A percentile compares a stretch with the other conserved stretches of the same genome.
Conservation (phyloP, 2,113 vertebrate genomes). For the Oryzias celebensis region DNA sequence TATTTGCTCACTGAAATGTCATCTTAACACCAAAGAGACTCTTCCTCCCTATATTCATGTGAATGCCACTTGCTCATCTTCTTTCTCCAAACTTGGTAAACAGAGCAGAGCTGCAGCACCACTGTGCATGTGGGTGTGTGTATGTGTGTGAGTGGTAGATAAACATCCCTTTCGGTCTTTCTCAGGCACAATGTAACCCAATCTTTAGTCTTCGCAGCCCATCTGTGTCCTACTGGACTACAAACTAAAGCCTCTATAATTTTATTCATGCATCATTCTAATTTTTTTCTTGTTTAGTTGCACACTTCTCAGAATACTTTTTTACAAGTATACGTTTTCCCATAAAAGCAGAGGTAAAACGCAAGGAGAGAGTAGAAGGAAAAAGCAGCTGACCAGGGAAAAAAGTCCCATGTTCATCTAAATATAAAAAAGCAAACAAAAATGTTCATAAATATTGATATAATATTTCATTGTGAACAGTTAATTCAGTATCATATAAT, state of each 20-base stretch:
- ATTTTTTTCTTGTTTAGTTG: too few species aligned
- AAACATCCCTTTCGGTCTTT: constrained; percentile 56
- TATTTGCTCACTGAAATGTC: constrained; percentile 54
- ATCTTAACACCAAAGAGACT: constrained; percentile 28
- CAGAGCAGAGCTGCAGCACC: constrained; percentile 31
- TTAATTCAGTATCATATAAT: too few species aligned
- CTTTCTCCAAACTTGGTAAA: constrained; percentile 72
- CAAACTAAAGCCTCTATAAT: constrained; percentile 46
- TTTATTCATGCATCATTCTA: constrained; percentile 7
- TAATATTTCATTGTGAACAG: too few species aligned
- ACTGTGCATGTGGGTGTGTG: constrained; percentile 13
- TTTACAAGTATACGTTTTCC: too few species aligned
- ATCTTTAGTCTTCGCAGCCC: constrained; percentile 49
- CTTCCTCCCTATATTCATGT: not conserved
- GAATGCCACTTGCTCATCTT: constrained; percentile 51
- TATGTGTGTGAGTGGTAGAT: constrained; percentile 32
- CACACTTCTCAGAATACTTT: too few species aligned
- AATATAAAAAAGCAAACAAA: too few species aligned
- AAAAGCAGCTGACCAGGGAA: too few species aligned
- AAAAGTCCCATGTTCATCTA: too few species aligned
- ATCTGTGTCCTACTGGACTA: constrained; percentile 53
- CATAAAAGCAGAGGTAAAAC: too few species aligned
- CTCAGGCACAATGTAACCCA: constrained; percentile 46
- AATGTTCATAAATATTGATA: too few species aligned
- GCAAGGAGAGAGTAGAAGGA: too few species aligned